Percentiles rank a stretch among this genome's conserved stretches.
These are phyloP conservation scores for Strigops habroptila DNA, from an alignment of 2,113 vertebrate species.

Conservation along the genomic window DNA sequence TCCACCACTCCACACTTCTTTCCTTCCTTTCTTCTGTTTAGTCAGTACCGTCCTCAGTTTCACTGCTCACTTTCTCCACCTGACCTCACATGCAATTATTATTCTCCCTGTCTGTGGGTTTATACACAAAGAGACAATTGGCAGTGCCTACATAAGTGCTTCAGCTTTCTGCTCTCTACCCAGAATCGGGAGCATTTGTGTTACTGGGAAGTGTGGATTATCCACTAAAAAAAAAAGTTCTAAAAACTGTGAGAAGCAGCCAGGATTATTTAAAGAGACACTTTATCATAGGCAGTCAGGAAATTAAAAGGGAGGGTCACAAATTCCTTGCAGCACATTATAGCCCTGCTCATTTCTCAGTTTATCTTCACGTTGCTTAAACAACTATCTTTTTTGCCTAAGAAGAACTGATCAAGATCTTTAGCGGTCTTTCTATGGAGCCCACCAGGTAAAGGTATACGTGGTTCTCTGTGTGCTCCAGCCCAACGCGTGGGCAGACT, in stretches of 20 bases:
- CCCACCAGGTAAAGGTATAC: neutral
- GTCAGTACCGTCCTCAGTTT: neutral
- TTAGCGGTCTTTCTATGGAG: neutral
- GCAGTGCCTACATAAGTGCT: neutral
- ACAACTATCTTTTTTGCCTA: neutral
- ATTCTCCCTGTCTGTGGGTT: neutral
- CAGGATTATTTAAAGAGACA: neutral
- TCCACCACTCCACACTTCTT: neutral
- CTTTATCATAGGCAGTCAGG: neutral
- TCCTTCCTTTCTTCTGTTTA: neutral
- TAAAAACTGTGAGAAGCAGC: neutral
- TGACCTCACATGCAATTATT: neutral
- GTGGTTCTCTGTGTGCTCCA: accelerated
- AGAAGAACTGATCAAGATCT: neutral
- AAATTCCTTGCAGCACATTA: neutral
- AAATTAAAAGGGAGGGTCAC: neutral
- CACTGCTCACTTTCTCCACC: neutral
- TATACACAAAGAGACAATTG: neutral
- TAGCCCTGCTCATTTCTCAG: neutral
- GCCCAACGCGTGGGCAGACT: neutral
- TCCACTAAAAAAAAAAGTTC: neutral
- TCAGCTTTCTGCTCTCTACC: neutral
- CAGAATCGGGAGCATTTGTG: neutral
- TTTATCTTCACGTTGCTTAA: neutral
- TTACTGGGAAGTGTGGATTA: neutral